A percentile compares a stretch with the other conserved stretches of the same genome.
phyloP scores from a whole-genome alignment of 2,888 invertebrate species.

The Hyles lineata region DNA sequence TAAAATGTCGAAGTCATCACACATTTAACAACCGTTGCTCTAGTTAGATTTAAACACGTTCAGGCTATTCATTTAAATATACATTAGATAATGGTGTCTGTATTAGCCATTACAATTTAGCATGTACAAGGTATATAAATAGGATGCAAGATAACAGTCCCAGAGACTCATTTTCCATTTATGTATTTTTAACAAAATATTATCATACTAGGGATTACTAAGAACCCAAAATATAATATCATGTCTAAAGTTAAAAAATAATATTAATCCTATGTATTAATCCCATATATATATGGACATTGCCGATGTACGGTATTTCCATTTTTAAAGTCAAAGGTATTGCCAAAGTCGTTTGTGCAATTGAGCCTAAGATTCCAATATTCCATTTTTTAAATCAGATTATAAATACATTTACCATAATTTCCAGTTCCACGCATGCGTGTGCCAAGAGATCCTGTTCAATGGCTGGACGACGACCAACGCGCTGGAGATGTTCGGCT shows the following conservation, averaged over 20 bases:
- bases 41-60: background rate
- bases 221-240: too few species aligned
- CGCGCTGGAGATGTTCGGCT: constrained; percentile 91
- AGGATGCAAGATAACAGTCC: too few species aligned
- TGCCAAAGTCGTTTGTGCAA: too few species aligned
- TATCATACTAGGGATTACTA: too few species aligned
- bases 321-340: too few species aligned
- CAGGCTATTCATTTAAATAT: background rate
- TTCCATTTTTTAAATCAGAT: background rate
- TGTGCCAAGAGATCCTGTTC: constrained; percentile 91
- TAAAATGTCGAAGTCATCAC: background rate
- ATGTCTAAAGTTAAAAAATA: too few species aligned
- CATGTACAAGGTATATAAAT: background rate
- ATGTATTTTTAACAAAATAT: too few species aligned
- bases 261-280: too few species aligned
- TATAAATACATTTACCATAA: background rate
- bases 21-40: background rate
- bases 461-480: constrained; percentile 90
- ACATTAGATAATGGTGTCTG: background rate
- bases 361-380: background rate
- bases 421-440: constrained; percentile 91
- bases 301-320: too few species aligned
- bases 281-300: too few species aligned
- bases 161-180: too few species aligned
- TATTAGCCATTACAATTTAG: background rate